These are phyloP conservation scores for Amiota communis DNA, from an alignment of 2,888 invertebrate species.

Conservation along the genomic window DNA sequence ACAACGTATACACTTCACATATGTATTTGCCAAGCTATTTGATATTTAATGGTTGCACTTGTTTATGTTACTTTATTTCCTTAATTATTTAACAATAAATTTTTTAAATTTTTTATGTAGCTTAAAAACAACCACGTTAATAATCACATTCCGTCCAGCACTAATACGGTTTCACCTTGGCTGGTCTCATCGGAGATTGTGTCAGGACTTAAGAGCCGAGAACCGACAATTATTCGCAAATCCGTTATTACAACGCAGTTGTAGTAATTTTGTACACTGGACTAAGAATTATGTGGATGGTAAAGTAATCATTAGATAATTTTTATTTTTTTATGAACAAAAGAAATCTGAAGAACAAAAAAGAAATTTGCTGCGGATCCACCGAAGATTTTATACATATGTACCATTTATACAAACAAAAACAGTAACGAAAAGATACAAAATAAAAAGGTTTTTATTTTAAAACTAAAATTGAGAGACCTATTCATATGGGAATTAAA, in stretches of 20 bases:
- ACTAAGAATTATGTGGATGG: slow-evolving; percentile 23
- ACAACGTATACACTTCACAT: slow-evolving; percentile 26
- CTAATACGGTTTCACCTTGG: slow-evolving; percentile 85
- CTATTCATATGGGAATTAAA: too few relatives aligned
- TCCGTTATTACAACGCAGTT: slow-evolving; percentile 91
- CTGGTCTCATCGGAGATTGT: slow-evolving; percentile 84
- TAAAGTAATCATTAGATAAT: too few relatives aligned
- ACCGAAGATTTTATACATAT: too few relatives aligned
- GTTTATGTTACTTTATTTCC: slow-evolving; percentile 38
- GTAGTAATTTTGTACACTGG: slow-evolving; percentile 69
- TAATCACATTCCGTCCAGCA: slow-evolving; percentile 73
- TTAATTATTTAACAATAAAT: slow-evolving; percentile 5
- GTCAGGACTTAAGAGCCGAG: slow-evolving; percentile 79
- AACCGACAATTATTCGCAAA: slow-evolving; percentile 84
- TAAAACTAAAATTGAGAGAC: too few relatives aligned
- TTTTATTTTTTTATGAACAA: too few relatives aligned
- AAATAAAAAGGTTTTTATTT: too few relatives aligned
- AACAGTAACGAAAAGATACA: too few relatives aligned
- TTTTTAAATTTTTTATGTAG: slow-evolving; percentile 69
- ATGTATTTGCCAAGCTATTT: slow-evolving; percentile 22
- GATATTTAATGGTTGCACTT: slow-evolving; percentile 30
- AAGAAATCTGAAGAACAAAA: too few relatives aligned
- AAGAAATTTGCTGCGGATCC: too few relatives aligned
- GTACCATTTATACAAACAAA: too few relatives aligned
- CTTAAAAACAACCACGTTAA: slow-evolving; percentile 73